phyloP scores from a whole-genome alignment of 2,113 vertebrate species.

The Sylvietta virens region DNA sequence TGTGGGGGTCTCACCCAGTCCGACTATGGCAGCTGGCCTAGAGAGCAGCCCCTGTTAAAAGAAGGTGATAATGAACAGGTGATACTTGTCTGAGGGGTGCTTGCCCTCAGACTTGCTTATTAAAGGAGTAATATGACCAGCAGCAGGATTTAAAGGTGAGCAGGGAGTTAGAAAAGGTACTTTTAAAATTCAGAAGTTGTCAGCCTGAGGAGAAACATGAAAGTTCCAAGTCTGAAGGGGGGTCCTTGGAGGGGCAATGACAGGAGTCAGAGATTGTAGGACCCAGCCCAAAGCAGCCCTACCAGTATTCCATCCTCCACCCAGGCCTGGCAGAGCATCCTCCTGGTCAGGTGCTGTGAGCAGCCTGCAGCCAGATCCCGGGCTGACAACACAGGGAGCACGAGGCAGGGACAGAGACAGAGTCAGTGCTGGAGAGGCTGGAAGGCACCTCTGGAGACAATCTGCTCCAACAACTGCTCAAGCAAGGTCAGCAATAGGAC shows the following conservation, averaged over 20 bases:
- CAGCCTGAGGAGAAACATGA: background rate
- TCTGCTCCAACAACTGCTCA: too few relatives aligned
- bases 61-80: background rate
- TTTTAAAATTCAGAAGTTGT: background rate
- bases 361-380: background rate
- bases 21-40: background rate
- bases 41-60: background rate
- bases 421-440: background rate
- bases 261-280: background rate
- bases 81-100: background rate
- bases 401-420: background rate
- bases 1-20: background rate
- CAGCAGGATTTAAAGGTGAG: background rate
- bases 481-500: rapidly evolving
- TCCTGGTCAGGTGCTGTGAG: rapidly evolving
- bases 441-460: background rate
- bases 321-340: background rate
- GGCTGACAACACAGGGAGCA: background rate
- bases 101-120: background rate
- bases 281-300: background rate
- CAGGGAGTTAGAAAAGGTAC: background rate
- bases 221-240: background rate
- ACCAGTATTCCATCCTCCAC: background rate
- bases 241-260: background rate
- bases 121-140: too few relatives aligned